Evolutionary conservation across 2,113 vertebrate genomes (phyloP).

Genomic region (Leptocoma aspasia): DNA sequence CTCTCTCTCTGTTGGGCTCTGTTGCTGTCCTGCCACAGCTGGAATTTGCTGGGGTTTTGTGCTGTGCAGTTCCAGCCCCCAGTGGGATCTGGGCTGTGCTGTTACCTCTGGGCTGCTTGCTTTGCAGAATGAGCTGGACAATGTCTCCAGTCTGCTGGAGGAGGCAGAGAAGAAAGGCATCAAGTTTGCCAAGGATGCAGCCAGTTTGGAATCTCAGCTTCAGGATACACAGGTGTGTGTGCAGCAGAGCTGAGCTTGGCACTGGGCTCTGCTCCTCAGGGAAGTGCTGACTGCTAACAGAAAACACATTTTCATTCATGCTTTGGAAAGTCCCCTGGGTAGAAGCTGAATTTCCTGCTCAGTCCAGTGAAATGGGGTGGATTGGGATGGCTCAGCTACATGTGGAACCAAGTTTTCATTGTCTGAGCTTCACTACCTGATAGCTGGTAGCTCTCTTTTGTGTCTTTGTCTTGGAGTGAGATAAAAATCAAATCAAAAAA

Average conservation of each 20-base stretch:
- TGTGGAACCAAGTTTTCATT: not conserved
- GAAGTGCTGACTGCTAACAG: not conserved
- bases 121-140: constrained; percentile 90
- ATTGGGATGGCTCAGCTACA: not conserved
- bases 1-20: not conserved
- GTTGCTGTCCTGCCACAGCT: not conserved
- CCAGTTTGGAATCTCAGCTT: constrained; percentile 89
- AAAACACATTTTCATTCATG: not conserved
- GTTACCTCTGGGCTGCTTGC: not conserved
- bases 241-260: not conserved
- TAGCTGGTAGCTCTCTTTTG: not conserved
- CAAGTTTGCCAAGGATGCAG: constrained; percentile 90
- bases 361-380: not conserved
- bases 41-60: not conserved
- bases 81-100: not conserved
- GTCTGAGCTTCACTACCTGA: not conserved
- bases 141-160: constrained; percentile 86
- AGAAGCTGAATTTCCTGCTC: not conserved
- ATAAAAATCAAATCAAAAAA: not conserved
- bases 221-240: constrained; percentile 90
- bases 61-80: not conserved
- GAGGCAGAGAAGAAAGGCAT: constrained; percentile 95
- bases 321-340: not conserved
- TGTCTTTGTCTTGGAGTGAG: not conserved
- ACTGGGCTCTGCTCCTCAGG: not conserved